Conservation (phyloP, 2,797 vertebrate genomes). For the Sylvilagus floridanus region DNA sequence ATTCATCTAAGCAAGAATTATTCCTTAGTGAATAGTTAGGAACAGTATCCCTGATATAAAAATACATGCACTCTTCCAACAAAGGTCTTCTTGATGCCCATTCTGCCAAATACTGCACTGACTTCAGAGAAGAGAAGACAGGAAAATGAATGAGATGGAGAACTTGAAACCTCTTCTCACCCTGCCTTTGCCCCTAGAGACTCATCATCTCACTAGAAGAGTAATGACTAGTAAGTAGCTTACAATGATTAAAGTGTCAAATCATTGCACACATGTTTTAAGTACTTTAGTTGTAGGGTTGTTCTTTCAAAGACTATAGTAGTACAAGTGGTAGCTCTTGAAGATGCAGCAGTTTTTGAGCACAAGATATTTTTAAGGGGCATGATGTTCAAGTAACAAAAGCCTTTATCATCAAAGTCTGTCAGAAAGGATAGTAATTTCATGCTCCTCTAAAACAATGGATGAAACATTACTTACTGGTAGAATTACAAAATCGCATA, state of each 20-base stretch:
- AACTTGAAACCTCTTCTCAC: slow-evolving; percentile 7
- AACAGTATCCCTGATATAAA: not conserved
- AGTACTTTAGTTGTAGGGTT: not conserved
- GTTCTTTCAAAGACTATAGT: slow-evolving; percentile 3
- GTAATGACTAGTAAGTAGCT: not conserved
- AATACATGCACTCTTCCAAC: not conserved
- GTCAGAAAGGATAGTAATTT: not conserved
- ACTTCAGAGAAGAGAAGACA: not conserved
- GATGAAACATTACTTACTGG: not conserved
- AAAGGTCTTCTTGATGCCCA: not conserved
- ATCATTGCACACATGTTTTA: not conserved
- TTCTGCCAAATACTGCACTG: not conserved
- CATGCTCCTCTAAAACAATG: not conserved
- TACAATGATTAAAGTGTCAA: not conserved
- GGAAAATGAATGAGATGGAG: not conserved
- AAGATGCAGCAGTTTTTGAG: not conserved
- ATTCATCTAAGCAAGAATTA: not conserved
- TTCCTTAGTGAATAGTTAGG: not conserved
- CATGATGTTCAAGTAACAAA: not conserved
- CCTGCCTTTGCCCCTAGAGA: not conserved
- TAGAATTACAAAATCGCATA: not conserved
- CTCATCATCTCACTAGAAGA: not conserved
- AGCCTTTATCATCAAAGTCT: not conserved
- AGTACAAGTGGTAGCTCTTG: not conserved
- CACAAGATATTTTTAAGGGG: not conserved